Evolutionary conservation across 2,113 vertebrate species (phyloP), one percentile per base, ranked within the genome.

Genomic region (Mobula hypostoma): DNA sequence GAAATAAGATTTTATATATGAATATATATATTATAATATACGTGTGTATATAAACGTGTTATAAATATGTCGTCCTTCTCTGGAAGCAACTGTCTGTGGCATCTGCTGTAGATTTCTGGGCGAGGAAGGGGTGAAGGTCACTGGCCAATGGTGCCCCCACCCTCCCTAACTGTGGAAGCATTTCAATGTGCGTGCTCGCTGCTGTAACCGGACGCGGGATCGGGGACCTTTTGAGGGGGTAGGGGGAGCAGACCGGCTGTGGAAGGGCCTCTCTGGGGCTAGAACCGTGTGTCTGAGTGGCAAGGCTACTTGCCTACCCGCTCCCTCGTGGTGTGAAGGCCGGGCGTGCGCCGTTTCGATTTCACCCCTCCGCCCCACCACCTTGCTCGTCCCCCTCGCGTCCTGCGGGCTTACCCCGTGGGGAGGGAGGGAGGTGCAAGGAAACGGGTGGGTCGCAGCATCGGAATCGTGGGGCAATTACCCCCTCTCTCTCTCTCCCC

Each of bases 101-200:
- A 66, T 17, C 79, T 83, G 80, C 80, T 83, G 80, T 83, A 83
- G 80, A 83, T 83, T 83, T 48, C 80, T 56, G 80, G 48, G 40
- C 80, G 7, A 82, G 6, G 21, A 83, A 21, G 17, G 80, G 80
- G 15, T 7, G 48, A 40, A 21, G 48, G 63, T 66, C 14, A 66
- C 14, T 66, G 63, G 63, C 63, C 7, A 48, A 82, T 17, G 11
- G 19, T 14, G 21, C 40, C 3, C 40, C 14, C 14, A 5, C 17
- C 79, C 79, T 7, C 7, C 8, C 0, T 48, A 83, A 48, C 48
- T 56, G 40, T 56, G 40, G 19, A 24, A 24, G 36, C 36, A 80
- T 36, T 80, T 80, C 17, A 40, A 19, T 5, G 27, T 80, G 78
- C 14, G 19, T 80, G 7, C 32, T 4, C 7, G 32, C 19, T 5